Evolutionary conservation across 2,888 invertebrate genomes (phyloP).

Genomic region (Acronicta alni): DNA sequence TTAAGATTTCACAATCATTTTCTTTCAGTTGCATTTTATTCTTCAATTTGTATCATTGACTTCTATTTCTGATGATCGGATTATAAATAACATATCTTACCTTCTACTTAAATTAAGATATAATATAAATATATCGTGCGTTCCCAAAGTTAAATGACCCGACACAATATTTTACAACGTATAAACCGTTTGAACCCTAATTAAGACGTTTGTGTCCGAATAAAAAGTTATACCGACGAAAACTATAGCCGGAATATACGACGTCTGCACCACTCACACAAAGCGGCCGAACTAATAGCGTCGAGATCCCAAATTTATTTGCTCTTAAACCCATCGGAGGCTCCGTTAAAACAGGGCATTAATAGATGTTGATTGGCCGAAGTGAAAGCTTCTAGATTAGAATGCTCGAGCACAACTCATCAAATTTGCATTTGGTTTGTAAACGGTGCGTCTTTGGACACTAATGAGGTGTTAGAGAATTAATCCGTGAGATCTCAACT

Average conservation of each 20-base stretch:
- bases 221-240: slow-evolving; percentile 72
- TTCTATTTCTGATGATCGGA: slow-evolving; percentile 14
- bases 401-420: slow-evolving; percentile 79
- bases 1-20: slow-evolving; percentile 3
- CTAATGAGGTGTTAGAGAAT: slow-evolving; percentile 87
- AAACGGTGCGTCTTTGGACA: slow-evolving; percentile 74
- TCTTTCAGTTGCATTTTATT: slow-evolving; percentile 7
- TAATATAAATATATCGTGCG: slow-evolving; percentile 60
- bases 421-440: slow-evolving; percentile 85
- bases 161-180: slow-evolving; percentile 72
- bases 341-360: slow-evolving; percentile 68
- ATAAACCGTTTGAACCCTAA: slow-evolving; percentile 77
- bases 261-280: slow-evolving; percentile 68
- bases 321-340: slow-evolving; percentile 69
- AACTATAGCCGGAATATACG: slow-evolving; percentile 76
- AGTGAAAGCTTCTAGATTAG: slow-evolving; percentile 69
- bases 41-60: slow-evolving; percentile 4
- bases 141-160: slow-evolving; percentile 60
- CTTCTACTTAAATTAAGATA: slow-evolving; percentile 56
- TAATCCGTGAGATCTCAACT: slow-evolving; percentile 79
- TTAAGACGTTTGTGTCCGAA: slow-evolving; percentile 78
- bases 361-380: slow-evolving; percentile 78
- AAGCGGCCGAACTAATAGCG: slow-evolving; percentile 75
- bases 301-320: slow-evolving; percentile 76
- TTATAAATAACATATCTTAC: slow-evolving; percentile 41